These are phyloP conservation scores for Clunio marinus DNA, from an alignment of 2,888 invertebrate genomes.

Conservation along the genomic window DNA sequence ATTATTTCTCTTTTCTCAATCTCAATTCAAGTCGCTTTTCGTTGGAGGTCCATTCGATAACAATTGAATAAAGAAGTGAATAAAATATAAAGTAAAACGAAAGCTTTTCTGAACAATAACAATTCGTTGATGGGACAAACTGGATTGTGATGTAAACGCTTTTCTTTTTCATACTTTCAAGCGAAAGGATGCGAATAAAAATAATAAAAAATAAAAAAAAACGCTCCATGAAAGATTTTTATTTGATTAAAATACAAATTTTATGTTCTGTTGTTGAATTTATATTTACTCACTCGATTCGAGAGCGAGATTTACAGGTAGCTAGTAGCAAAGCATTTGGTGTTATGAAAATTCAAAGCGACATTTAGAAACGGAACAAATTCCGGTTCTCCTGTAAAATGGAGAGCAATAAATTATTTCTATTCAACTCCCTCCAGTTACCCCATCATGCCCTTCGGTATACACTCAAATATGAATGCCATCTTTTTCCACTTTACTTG, in stretches of 20 bases:
- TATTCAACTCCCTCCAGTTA: neutral
- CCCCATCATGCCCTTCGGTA: too few species aligned
- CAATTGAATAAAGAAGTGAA: constrained; percentile 5
- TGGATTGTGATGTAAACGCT: neutral
- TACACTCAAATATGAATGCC: neutral
- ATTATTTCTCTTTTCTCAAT: neutral
- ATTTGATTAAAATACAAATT: constrained; percentile 34
- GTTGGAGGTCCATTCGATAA: constrained; percentile 1
- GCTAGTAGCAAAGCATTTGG: too few species aligned
- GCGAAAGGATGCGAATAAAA: neutral
- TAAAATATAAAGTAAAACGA: too few species aligned
- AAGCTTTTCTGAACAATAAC: neutral
- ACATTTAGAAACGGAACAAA: neutral
- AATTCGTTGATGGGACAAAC: neutral
- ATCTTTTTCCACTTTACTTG: constrained; percentile 15
- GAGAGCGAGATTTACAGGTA: neutral
- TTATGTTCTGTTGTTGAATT: constrained; percentile 18
- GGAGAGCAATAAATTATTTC: constrained; percentile 24
- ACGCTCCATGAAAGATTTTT: constrained; percentile 18
- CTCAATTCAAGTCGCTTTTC: neutral
- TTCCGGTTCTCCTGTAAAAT: neutral
- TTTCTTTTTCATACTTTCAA: neutral
- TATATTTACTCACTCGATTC: neutral
- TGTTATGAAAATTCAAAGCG: too few species aligned
- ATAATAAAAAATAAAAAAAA: constrained; percentile 21